phyloP scores from a whole-genome alignment of 2,888 invertebrate species.

The Hymenopus coronatus region DNA sequence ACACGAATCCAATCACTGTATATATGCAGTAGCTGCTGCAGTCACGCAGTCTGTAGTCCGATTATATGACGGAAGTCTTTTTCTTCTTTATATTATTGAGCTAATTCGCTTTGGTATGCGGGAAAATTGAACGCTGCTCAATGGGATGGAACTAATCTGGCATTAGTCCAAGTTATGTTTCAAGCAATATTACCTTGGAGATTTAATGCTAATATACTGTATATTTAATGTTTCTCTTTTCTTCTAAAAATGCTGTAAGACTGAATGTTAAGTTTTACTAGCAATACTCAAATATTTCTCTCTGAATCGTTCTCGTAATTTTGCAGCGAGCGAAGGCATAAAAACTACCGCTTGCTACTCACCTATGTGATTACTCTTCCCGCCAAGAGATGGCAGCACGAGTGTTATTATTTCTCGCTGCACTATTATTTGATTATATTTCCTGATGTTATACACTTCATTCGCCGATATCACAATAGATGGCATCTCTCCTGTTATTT shows the following conservation, averaged over 20 bases:
- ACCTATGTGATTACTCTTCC: neutral
- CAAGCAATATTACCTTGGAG: neutral
- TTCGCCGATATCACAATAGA: neutral
- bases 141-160: neutral
- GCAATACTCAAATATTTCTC: too few species aligned
- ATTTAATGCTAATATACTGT: too few species aligned
- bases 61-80: neutral
- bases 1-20: too few species aligned
- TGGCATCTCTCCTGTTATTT: neutral
- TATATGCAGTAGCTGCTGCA: neutral
- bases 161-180: neutral
- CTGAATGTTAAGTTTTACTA: too few species aligned
- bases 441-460: neutral
- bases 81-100: neutral
- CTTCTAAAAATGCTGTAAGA: too few species aligned
- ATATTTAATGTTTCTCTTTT: too few species aligned
- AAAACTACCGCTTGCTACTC: too few species aligned
- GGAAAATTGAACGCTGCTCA: neutral
- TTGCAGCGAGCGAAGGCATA: too few species aligned
- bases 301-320: too few species aligned
- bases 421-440: neutral
- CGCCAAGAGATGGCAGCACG: neutral
- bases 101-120: neutral
- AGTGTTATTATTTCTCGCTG: neutral
- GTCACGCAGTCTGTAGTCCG: neutral